Evolutionary conservation across 2,888 invertebrate species (phyloP).

Genomic region (Dilophus febrilis): DNA sequence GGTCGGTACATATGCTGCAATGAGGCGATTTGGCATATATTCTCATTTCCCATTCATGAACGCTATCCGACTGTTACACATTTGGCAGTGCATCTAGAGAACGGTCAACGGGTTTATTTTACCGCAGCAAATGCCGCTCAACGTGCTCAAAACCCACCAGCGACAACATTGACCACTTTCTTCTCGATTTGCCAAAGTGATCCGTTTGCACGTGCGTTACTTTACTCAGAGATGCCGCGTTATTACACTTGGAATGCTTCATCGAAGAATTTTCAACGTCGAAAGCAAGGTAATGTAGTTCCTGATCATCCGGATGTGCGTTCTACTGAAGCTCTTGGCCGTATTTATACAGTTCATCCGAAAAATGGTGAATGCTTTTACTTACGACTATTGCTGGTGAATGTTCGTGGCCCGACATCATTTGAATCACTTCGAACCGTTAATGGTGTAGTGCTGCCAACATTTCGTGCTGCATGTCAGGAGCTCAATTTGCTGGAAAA

Average conservation of each 20-base stretch:
- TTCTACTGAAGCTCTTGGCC: conserved; percentile 19
- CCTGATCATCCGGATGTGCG: conserved; percentile 14
- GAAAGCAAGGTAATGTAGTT: conserved; percentile 15
- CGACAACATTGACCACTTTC: conserved; percentile 19
- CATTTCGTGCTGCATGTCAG: conserved; percentile 22
- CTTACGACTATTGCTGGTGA: conserved; percentile 19
- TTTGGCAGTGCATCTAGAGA: conserved; percentile 13
- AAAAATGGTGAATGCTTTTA: conserved; percentile 20
- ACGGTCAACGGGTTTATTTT: conserved; percentile 19
- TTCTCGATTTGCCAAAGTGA: conserved; percentile 18
- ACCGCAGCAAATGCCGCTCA: conserved; percentile 15
- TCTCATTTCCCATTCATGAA: conserved; percentile 12
- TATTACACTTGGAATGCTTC: conserved; percentile 9
- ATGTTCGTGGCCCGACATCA: conserved; percentile 22
- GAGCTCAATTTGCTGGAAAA: conserved; percentile 18
- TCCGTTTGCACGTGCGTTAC: conserved; percentile 6
- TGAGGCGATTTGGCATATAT: conserved; percentile 13
- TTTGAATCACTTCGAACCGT: conserved; percentile 21
- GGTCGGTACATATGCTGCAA: conserved; percentile 17
- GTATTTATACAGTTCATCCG: conserved; percentile 22
- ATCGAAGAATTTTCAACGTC: conserved; percentile 6
- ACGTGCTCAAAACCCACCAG: conserved; percentile 11
- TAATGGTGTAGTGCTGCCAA: conserved; percentile 18
- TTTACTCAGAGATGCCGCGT: conserved; percentile 8
- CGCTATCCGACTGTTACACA: conserved; percentile 10